phyloP scores from a whole-genome alignment of 2,113 vertebrate genomes.

The Hydrolagus affinis region DNA sequence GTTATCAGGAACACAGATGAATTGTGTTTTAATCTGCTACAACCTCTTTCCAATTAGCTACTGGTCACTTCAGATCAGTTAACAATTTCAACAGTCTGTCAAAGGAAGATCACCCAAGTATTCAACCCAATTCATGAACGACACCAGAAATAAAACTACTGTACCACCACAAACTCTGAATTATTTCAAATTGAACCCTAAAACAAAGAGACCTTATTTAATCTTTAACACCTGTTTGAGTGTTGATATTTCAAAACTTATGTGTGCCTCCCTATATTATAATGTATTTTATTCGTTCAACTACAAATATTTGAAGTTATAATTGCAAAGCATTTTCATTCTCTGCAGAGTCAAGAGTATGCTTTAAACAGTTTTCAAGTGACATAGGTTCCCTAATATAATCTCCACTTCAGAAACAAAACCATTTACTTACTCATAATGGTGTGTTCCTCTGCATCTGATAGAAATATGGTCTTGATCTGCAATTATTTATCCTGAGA shows the following conservation, averaged over 20 bases:
- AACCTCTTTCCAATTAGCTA: neutral
- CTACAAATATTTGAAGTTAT: too few species aligned
- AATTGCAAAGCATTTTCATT: neutral
- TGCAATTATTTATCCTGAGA: slow-evolving; percentile 27
- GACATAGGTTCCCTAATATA: neutral
- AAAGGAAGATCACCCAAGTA: neutral
- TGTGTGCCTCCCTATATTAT: neutral
- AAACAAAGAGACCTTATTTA: neutral
- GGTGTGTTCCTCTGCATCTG: slow-evolving; percentile 6
- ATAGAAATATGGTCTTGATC: slow-evolving; percentile 5
- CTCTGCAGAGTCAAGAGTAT: neutral
- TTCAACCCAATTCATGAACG: neutral
- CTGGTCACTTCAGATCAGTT: slow-evolving; percentile 1
- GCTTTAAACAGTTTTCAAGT: neutral
- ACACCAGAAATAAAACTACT: too few species aligned
- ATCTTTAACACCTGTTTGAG: neutral
- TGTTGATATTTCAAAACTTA: neutral
- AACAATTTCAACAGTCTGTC: neutral
- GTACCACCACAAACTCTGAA: neutral
- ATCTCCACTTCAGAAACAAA: neutral
- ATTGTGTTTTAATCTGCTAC: neutral
- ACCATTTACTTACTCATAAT: slow-evolving; percentile 26
- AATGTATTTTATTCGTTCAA: neutral
- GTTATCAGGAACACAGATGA: neutral
- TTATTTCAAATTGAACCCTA: neutral